Conservation (phyloP, 2,113 vertebrate species). For the Microtus montanus region DNA sequence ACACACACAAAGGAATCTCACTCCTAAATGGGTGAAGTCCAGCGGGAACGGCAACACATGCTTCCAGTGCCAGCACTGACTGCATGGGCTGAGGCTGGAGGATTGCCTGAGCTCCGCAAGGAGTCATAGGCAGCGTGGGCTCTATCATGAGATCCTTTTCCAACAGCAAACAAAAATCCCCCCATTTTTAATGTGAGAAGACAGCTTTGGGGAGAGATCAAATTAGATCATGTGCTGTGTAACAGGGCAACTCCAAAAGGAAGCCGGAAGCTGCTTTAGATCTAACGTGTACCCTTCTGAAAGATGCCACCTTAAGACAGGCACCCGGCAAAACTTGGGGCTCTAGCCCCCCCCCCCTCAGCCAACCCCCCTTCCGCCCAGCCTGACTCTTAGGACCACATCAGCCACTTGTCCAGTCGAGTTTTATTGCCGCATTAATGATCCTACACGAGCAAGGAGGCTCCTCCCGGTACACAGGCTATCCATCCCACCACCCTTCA, state of each 20-base stretch:
- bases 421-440: constrained; percentile 43
- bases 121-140: background rate
- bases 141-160: background rate
- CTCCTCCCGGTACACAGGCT: background rate
- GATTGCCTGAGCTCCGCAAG: background rate
- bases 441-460: background rate
- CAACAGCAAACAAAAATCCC: background rate
- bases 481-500: background rate
- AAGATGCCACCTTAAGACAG: background rate
- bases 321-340: background rate
- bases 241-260: background rate
- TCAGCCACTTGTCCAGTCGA: background rate
- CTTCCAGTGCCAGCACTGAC: background rate
- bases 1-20: background rate
- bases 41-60: too few relatives aligned
- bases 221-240: background rate
- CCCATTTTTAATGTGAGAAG: background rate
- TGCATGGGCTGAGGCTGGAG: background rate
- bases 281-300: background rate
- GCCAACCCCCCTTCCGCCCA: background rate
- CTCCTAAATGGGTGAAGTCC: background rate
- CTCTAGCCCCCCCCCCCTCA: background rate
- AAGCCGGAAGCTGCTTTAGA: background rate
- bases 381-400: background rate
- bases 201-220: background rate